Percentiles rank a stretch among this genome's conserved stretches.
Evolutionary conservation across 1,140 invertebrate species (phyloP).

Genomic region (Pseudomyrmex pallidus): DNA sequence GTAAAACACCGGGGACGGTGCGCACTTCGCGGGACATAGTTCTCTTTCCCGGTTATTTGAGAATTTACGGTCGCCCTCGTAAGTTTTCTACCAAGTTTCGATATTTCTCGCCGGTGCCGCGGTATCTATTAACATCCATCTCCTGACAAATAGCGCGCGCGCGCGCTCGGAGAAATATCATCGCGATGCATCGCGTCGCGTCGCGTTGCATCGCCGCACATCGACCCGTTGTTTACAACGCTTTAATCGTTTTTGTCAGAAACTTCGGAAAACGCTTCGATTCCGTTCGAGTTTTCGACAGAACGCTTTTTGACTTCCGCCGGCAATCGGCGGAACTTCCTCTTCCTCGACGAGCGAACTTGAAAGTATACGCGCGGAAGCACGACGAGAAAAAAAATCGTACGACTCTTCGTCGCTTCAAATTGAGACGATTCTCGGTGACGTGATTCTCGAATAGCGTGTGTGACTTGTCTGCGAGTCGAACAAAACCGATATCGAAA

Average conservation of each 20-base stretch:
- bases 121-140: conserved; percentile 61
- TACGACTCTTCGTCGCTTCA: conserved; percentile 42
- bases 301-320: conserved; percentile 54
- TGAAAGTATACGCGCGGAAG: conserved; percentile 32
- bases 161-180: conserved; percentile 50
- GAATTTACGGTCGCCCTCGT: conserved; percentile 54
- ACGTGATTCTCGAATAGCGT: conserved; percentile 42
- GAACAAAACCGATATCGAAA: conserved; percentile 57
- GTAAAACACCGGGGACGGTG: neutral
- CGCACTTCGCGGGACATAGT: conserved; percentile 47
- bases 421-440: conserved; percentile 62
- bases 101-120: conserved; percentile 53
- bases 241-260: conserved; percentile 61
- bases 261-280: conserved; percentile 54
- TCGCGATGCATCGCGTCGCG: conserved; percentile 38
- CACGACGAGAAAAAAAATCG: conserved; percentile 18
- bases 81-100: conserved; percentile 60
- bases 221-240: conserved; percentile 58
- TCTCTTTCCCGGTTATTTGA: conserved; percentile 50
- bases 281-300: conserved; percentile 48
- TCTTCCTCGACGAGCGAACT: conserved; percentile 42
- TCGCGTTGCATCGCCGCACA: conserved; percentile 25
- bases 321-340: conserved; percentile 44
- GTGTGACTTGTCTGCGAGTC: conserved; percentile 1
- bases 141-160: conserved; percentile 51